These are phyloP conservation scores for Biston betularia DNA, from an alignment of 2,888 invertebrate genomes.

Conservation along the genomic window DNA sequence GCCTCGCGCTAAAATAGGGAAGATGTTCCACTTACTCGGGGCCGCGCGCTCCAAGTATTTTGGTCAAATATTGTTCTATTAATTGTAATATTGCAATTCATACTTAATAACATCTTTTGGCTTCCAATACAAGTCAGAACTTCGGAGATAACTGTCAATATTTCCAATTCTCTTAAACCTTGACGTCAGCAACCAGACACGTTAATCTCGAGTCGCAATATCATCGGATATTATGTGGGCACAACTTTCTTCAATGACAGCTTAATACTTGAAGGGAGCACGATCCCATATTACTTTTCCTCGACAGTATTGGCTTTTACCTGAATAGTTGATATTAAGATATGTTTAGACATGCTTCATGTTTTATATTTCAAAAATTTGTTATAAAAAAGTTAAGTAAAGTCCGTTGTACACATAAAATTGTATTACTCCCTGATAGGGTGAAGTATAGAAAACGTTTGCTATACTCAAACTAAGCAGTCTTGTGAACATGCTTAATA, in stretches of 20 bases:
- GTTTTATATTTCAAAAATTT: neutral
- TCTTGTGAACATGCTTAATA: neutral
- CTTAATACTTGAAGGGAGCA: slow-evolving; percentile 58
- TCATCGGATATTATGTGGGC: slow-evolving; percentile 60
- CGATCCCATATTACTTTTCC: slow-evolving; percentile 63
- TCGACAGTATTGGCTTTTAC: slow-evolving; percentile 43
- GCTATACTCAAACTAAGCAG: neutral
- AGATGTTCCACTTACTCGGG: no score
- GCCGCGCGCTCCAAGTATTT: no score
- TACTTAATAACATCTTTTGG: neutral
- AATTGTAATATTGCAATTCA: neutral
- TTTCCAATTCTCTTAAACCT: slow-evolving; percentile 45
- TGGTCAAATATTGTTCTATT: no score
- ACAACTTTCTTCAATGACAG: slow-evolving; percentile 62
- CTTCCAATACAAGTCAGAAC: neutral
- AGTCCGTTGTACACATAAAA: neutral
- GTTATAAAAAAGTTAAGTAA: no score
- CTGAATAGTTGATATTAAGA: slow-evolving; percentile 28
- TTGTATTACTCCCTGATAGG: neutral
- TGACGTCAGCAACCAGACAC: slow-evolving; percentile 55
- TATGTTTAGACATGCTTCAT: slow-evolving; percentile 30
- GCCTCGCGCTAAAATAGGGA: no score
- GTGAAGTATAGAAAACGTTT: neutral
- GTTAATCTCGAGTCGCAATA: slow-evolving; percentile 70
- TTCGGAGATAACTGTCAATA: slow-evolving; percentile 20